Base-by-base conservation (phyloP, 2,113 vertebrate species). In the Chamaetylas fuelleborni region DNA sequence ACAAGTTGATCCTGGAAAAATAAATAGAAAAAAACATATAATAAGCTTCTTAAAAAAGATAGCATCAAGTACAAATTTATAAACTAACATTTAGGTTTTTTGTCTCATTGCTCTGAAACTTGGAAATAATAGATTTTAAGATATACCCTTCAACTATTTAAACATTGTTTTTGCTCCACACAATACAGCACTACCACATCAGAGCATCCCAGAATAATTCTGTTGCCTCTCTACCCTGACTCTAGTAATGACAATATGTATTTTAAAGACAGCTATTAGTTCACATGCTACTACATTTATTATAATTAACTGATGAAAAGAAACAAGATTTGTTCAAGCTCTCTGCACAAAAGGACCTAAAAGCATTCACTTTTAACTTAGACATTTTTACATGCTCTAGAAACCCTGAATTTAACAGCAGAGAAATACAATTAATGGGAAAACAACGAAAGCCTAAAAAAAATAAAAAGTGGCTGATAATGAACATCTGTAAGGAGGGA, bases 1-100 rank as follows among this genome's bases (percentile, higher is more conserved):
- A 99, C 96, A 8, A 99, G 98, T 81, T 99, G 99, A 94, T 99
- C 99, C 99, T 99, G 33, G n/a, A 90, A 86, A 88, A 58, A 72
- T 5, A 60, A 33, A 51, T 0, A 48, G 16, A 67, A 38, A 47
- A 47, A 58, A 83, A 92, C 7, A 48, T 5, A 3, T 26, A 54
- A 56, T 7, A 34, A 4, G 4, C 40, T 80, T 57, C 48, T 58
- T 56, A 11, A 16, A 4, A 9, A 18, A 38, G 60, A 31, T 2
- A 42, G 9, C 8, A 6, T 40, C 11, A 85, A 89, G 77, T 54
- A 64, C 13, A 7, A 17, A 54, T 61, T 61, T 64, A 61, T 64
- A 58, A 92, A 66, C 2, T 33, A 43, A 36, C 14, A 57, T 33
- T 86, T 45, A 36, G 6, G 1, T 1, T 19, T n/a, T 72, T 79